Percentiles rank a stretch among this genome's conserved stretches.
Evolutionary conservation across 2,113 vertebrate species (phyloP).

Genomic region (Gorsachius goisagi): DNA sequence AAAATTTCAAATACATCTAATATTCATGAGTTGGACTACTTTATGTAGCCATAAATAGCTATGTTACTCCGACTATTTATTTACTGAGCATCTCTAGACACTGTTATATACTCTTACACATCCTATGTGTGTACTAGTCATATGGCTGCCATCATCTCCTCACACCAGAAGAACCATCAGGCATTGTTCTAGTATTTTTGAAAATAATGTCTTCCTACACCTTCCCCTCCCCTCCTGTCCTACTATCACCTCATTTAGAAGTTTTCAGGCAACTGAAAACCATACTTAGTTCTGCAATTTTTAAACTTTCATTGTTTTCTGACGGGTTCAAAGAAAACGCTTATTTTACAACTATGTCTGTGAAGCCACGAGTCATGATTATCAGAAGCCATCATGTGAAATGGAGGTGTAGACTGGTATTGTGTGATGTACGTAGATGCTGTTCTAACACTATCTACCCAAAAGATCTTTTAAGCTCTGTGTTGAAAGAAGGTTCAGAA

Average conservation of each 20-base stretch:
- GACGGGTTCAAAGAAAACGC: neutral
- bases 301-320: neutral
- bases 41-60: neutral
- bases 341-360: neutral
- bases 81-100: neutral
- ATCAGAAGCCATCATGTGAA: neutral
- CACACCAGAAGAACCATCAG: neutral
- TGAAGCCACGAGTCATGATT: neutral
- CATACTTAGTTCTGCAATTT: neutral
- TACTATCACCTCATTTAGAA: neutral
- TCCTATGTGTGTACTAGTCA: neutral
- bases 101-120: neutral
- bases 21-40: neutral
- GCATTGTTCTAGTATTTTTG: neutral
- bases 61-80: neutral
- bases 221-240: accelerated
- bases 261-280: neutral
- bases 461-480: neutral
- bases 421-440: neutral
- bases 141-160: neutral
- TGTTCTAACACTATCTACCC: neutral
- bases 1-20: neutral
- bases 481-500: neutral
- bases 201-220: neutral
- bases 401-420: neutral